Conservation (phyloP, 1,140 invertebrate genomes). For the Ridgeia piscesae region DNA sequence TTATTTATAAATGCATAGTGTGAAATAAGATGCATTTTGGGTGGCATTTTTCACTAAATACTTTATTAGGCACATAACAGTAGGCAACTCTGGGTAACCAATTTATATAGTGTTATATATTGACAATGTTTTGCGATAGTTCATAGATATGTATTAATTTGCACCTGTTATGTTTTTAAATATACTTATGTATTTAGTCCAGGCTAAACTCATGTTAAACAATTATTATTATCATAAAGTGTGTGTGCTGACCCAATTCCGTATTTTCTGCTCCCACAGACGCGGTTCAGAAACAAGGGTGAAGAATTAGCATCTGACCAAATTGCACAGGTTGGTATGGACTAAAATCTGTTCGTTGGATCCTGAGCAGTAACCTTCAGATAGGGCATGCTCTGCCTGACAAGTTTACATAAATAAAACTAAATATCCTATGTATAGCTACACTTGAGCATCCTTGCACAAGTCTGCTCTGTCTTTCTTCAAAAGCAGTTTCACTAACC, state of each 20-base stretch:
- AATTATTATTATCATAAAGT: conserved; percentile 12
- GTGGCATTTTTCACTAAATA: no score
- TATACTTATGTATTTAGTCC: not conserved
- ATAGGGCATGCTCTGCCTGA: not conserved
- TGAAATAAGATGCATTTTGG: no score
- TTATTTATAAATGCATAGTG: no score
- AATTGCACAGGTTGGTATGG: conserved; percentile 61
- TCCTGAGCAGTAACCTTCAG: not conserved
- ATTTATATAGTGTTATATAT: no score
- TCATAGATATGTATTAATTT: not conserved
- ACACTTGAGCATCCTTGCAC: not conserved
- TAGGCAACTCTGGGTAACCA: no score
- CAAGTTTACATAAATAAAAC: not conserved
- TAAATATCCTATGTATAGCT: not conserved
- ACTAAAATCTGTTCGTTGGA: not conserved
- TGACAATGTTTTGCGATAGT: not conserved
- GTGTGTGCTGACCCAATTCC: not conserved
- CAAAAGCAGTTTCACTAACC: not conserved
- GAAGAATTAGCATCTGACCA: conserved; percentile 93
- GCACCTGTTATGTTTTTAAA: not conserved
- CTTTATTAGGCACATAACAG: no score
- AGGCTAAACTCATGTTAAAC: not conserved
- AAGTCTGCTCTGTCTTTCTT: not conserved
- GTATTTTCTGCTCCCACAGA: conserved; percentile 50
- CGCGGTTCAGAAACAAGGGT: conserved; percentile 92